phyloP scores from a whole-genome alignment of 2,113 vertebrate species.

The Calcarius ornatus region DNA sequence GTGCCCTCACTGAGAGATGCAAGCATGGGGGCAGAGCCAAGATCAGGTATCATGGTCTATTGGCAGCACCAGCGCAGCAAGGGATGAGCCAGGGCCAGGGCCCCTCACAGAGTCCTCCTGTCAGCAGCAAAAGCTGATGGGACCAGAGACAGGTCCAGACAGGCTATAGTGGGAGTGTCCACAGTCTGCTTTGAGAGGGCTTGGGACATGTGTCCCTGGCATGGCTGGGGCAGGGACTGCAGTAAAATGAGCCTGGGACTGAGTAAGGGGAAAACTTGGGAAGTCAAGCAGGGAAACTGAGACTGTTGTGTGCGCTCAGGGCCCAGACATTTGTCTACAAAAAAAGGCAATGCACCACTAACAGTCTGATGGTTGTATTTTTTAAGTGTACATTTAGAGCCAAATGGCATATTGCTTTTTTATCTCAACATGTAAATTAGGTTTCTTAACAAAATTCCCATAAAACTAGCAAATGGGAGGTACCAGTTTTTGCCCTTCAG shows the following conservation, averaged over 20 bases:
- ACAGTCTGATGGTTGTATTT: neutral
- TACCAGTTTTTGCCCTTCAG: neutral
- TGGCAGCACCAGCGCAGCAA: rapidly evolving
- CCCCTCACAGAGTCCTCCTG: neutral
- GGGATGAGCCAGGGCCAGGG: neutral
- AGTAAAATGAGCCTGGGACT: neutral
- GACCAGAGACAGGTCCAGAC: neutral
- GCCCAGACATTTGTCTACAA: neutral
- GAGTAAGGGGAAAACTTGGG: neutral
- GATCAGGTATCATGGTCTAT: rapidly evolving
- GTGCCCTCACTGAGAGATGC: rapidly evolving
- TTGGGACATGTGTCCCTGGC: neutral
- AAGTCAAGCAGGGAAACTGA: neutral
- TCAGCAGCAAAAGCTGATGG: neutral
- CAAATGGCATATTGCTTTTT: neutral
- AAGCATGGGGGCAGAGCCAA: neutral
- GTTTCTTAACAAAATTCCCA: neutral
- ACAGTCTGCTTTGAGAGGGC: neutral
- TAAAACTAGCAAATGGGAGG: neutral
- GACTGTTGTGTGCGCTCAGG: neutral
- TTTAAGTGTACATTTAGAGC: neutral
- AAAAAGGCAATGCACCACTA: neutral
- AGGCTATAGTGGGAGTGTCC: neutral
- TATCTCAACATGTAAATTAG: neutral
- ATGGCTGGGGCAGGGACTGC: neutral